Percentiles rank a stretch among this genome's conserved stretches.
These are phyloP conservation scores for Ladona fulva DNA, from an alignment of 1,140 invertebrate species.

Conservation along the genomic window DNA sequence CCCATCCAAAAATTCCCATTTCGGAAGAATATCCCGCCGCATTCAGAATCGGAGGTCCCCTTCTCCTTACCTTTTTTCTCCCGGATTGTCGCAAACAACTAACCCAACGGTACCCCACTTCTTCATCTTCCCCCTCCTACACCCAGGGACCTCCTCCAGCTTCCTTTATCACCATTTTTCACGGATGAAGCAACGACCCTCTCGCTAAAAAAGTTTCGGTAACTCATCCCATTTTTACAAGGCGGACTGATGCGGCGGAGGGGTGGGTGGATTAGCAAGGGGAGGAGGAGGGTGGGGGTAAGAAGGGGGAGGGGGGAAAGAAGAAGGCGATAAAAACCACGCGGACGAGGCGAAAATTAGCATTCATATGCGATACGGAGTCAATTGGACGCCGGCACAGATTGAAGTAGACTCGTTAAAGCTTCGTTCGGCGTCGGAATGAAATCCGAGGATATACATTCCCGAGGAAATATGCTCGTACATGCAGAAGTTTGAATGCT, in stretches of 20 bases:
- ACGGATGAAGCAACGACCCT: background rate
- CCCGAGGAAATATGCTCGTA: background rate
- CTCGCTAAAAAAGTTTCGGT: background rate
- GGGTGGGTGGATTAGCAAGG: background rate
- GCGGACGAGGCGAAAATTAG: background rate
- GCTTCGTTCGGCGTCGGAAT: background rate
- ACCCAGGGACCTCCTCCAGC: background rate
- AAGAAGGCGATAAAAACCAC: background rate
- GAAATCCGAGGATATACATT: constrained; percentile 2
- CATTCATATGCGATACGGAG: background rate
- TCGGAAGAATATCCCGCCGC: no score
- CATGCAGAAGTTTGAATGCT: background rate
- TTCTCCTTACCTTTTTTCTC: background rate
- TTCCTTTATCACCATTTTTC: constrained; percentile 10
- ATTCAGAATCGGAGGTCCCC: background rate
- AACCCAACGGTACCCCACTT: background rate
- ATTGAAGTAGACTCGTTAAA: constrained; percentile 6
- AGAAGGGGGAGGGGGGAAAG: background rate
- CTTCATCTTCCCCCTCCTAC: background rate
- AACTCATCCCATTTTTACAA: background rate
- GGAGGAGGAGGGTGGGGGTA: background rate
- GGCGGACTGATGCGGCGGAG: background rate
- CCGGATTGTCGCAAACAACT: background rate
- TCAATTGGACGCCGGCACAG: constrained; percentile 1
- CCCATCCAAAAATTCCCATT: no score